phyloP scores from a whole-genome alignment of 2,888 invertebrate species.

The Sarcophaga carnaria region DNA sequence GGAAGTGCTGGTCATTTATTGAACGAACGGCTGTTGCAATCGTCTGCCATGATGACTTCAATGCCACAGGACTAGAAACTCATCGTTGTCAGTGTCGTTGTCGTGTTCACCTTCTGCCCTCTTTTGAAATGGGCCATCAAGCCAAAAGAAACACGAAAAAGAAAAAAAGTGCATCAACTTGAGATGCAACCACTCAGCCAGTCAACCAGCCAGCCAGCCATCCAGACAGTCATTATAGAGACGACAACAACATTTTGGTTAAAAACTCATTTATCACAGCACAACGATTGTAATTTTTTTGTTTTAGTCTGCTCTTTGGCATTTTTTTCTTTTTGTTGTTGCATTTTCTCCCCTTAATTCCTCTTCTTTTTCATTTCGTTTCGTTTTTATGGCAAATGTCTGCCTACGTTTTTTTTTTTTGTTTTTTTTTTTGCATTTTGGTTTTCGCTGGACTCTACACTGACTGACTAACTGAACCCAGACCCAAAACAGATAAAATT shows the following conservation, averaged over 20 bases:
- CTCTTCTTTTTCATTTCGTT: conserved; percentile 12
- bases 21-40: conserved; percentile 58
- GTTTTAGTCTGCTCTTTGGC: conserved; percentile 54
- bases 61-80: conserved; percentile 58
- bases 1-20: conserved; percentile 11
- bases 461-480: conserved; percentile 25
- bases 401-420: conserved; percentile 5
- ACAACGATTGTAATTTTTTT: conserved; percentile 64
- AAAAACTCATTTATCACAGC: conserved; percentile 73
- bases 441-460: conserved; percentile 28
- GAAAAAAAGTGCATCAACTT: conserved; percentile 52
- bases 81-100: neutral
- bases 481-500: conserved; percentile 24
- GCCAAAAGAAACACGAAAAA: neutral
- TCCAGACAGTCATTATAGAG: conserved; percentile 2
- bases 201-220: conserved; percentile 23
- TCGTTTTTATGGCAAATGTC: conserved; percentile 31
- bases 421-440: neutral
- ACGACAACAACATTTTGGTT: conserved; percentile 59
- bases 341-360: conserved; percentile 27
- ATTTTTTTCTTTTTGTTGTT: conserved; percentile 46
- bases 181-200: conserved; percentile 40
- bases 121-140: neutral
- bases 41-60: conserved; percentile 51
- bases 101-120: conserved; percentile 46